Evolutionary conservation across 2,113 vertebrate genomes (phyloP).

Genomic region (Lophochroa leadbeateri): DNA sequence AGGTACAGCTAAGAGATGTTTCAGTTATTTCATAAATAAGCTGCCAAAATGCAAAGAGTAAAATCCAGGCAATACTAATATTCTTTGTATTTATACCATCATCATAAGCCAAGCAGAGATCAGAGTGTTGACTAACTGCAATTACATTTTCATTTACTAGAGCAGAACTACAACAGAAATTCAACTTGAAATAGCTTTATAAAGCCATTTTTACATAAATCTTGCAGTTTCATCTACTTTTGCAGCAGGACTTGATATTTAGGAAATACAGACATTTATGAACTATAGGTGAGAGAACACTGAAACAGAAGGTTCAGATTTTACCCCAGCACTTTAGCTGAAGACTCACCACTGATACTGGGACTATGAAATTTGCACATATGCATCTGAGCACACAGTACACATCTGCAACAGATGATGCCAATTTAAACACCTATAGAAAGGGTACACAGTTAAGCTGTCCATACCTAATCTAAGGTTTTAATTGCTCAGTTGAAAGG

Average conservation of each 20-base stretch:
- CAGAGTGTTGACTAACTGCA: background rate
- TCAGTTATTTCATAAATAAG: constrained; percentile 1
- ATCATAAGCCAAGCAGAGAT: background rate
- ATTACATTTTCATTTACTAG: background rate
- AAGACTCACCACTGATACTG: background rate
- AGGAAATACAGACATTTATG: background rate
- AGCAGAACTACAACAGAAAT: background rate
- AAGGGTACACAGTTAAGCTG: background rate
- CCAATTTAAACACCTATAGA: background rate
- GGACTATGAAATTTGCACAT: background rate
- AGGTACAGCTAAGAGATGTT: constrained; percentile 2
- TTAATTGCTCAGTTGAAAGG: background rate
- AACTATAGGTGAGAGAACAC: background rate
- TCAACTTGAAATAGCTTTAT: background rate
- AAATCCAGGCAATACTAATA: background rate
- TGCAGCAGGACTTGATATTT: background rate
- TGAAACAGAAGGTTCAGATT: background rate
- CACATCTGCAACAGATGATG: background rate
- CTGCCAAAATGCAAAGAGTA: constrained; percentile 19
- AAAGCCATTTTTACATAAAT: background rate
- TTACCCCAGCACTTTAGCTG: background rate
- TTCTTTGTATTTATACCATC: background rate
- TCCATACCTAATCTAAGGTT: background rate
- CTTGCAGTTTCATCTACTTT: background rate
- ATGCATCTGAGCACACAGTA: background rate